phyloP scores from a whole-genome alignment of 2,888 invertebrate species.

The Emesis russula region DNA sequence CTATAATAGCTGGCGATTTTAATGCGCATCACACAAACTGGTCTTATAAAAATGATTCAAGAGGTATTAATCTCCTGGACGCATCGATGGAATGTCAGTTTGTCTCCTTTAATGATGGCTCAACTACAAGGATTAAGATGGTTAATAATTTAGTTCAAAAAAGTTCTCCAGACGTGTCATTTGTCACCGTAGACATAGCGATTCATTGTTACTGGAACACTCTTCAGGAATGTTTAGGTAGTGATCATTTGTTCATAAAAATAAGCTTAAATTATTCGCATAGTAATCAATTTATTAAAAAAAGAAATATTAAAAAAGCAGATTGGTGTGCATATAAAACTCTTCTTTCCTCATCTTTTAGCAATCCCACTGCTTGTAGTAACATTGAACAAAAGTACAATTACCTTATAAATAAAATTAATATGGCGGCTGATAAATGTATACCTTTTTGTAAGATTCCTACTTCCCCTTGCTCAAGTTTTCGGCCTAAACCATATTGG shows the following conservation, averaged over 20 bases:
- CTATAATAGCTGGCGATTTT: slow-evolving; percentile 82
- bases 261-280: not conserved
- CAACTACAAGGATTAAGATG: slow-evolving; percentile 66
- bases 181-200: slow-evolving; percentile 60
- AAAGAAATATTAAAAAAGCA: slow-evolving; percentile 71
- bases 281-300: slow-evolving; percentile 17
- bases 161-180: slow-evolving; percentile 81
- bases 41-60: slow-evolving; percentile 80
- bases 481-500: slow-evolving; percentile 86
- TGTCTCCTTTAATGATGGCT: slow-evolving; percentile 68
- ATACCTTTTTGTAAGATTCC: slow-evolving; percentile 72
- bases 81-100: slow-evolving; percentile 59
- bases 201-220: slow-evolving; percentile 65
- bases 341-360: not conserved
- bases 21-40: slow-evolving; percentile 86
- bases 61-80: slow-evolving; percentile 82
- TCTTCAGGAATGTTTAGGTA: slow-evolving; percentile 73
- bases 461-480: slow-evolving; percentile 60
- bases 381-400: slow-evolving; percentile 60
- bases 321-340: slow-evolving; percentile 11
- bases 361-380: not conserved
- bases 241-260: slow-evolving; percentile 75
- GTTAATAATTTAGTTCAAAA: slow-evolving; percentile 70
- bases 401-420: slow-evolving; percentile 39
- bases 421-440: slow-evolving; percentile 56